These are phyloP conservation scores for Girardinichthys multiradiatus DNA, from an alignment of 2,113 vertebrate species.

Conservation along the genomic window DNA sequence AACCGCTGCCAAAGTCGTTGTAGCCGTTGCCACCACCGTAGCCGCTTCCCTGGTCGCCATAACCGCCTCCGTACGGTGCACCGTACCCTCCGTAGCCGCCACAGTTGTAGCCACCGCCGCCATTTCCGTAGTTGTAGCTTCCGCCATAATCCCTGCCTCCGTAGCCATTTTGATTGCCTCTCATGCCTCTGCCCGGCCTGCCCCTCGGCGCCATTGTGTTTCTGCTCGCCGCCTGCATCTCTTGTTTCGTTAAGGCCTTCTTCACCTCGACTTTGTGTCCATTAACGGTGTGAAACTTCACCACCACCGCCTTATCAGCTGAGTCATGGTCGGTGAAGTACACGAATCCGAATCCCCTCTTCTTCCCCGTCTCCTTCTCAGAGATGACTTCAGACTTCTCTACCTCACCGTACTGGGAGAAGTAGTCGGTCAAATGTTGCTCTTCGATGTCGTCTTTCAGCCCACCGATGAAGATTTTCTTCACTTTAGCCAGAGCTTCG, in stretches of 20 bases:
- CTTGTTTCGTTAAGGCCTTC: slow-evolving; percentile 92
- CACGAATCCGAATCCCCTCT: slow-evolving; percentile 96
- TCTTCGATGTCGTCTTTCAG: slow-evolving; percentile 94
- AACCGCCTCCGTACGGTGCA: slow-evolving; percentile 77
- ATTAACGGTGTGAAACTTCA: slow-evolving; percentile 93
- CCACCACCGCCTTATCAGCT: slow-evolving; percentile 92
- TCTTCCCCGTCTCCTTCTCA: slow-evolving; percentile 94
- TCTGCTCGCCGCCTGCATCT: slow-evolving; percentile 80
- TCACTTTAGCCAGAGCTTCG: slow-evolving; percentile 93
- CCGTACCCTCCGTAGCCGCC: slow-evolving; percentile 78
- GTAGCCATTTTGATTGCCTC: slow-evolving; percentile 78
- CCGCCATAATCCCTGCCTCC: slow-evolving; percentile 70
- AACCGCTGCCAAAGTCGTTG: slow-evolving; percentile 89
- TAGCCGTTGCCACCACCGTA: slow-evolving; percentile 88
- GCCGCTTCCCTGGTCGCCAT: slow-evolving; percentile 67
- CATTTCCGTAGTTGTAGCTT: slow-evolving; percentile 73
- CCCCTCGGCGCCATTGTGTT: slow-evolving; percentile 75
- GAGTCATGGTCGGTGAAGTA: slow-evolving; percentile 94
- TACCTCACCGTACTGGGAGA: slow-evolving; percentile 91
- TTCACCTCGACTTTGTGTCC: slow-evolving; percentile 94
- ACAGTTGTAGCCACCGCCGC: slow-evolving; percentile 65
- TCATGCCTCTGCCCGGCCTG: slow-evolving; percentile 69
- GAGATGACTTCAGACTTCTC: slow-evolving; percentile 97
- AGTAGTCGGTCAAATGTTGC: slow-evolving; percentile 88
- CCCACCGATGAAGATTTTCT: slow-evolving; percentile 96